Percentiles rank a stretch among this genome's conserved stretches.
Conservation (phyloP, 2,113 vertebrate species). For the Calonectris borealis region DNA sequence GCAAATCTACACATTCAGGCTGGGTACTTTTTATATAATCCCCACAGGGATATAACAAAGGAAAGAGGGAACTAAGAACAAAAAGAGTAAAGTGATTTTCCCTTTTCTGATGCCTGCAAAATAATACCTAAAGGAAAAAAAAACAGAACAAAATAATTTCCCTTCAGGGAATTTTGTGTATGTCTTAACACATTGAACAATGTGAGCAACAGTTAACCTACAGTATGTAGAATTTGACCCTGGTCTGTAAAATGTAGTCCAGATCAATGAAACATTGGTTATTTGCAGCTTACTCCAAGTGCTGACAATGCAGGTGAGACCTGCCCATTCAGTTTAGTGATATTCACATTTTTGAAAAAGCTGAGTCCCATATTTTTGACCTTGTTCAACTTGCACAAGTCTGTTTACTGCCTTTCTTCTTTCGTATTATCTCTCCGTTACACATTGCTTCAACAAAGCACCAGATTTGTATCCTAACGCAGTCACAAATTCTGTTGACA, state of each 20-base stretch:
- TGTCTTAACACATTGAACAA: neutral
- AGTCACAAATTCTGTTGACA: neutral
- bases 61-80: neutral
- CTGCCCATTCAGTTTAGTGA: neutral
- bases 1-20: neutral
- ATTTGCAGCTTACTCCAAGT: neutral
- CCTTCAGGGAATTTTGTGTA: neutral
- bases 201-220: slow-evolving; percentile 11
- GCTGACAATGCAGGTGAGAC: neutral
- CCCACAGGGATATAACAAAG: neutral
- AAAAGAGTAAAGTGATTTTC: neutral
- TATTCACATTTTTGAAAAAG: neutral
- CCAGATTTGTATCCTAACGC: neutral
- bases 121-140: neutral
- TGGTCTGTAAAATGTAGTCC: neutral
- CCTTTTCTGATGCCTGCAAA: neutral
- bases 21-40: neutral
- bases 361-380: neutral
- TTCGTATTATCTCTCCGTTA: neutral
- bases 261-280: slow-evolving; percentile 31
- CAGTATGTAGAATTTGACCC: neutral
- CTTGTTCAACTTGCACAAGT: neutral
- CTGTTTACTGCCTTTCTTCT: neutral
- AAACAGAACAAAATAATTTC: neutral
- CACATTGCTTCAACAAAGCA: slow-evolving; percentile 1